Conservation (phyloP, 2,888 invertebrate species). For the Tiliacea aurago region DNA sequence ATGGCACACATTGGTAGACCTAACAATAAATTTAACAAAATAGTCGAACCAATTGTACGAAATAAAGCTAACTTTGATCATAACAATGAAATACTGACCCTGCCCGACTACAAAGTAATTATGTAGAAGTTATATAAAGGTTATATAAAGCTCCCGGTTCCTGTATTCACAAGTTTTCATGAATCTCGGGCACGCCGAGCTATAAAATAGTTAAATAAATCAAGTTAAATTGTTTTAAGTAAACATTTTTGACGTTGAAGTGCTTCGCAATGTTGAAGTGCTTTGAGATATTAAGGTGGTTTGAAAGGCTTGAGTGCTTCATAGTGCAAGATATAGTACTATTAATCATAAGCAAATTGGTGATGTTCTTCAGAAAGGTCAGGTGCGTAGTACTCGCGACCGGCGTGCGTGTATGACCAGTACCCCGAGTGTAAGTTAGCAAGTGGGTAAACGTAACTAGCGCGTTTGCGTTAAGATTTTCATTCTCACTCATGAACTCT, state of each 20-base stretch:
- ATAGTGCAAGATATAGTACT: slow-evolving; percentile 7
- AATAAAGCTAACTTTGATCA: slow-evolving; percentile 70
- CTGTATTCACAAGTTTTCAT: slow-evolving; percentile 61
- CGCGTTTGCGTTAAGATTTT: no score
- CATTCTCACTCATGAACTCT: no score
- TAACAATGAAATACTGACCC: slow-evolving; percentile 70
- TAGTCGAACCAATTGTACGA: slow-evolving; percentile 60
- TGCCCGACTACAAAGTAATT: slow-evolving; percentile 55
- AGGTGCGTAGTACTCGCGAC: no score
- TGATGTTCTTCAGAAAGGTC: no score
- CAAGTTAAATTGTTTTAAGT: slow-evolving; percentile 52
- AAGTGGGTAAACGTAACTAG: no score
- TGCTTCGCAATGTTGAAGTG: slow-evolving; percentile 21
- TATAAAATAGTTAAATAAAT: slow-evolving; percentile 60
- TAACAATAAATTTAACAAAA: slow-evolving; percentile 58
- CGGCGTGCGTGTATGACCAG: no score
- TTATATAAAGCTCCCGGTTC: slow-evolving; percentile 36
- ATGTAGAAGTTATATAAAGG: slow-evolving; percentile 45
- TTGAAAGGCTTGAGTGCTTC: slow-evolving; percentile 2
- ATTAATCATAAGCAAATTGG: no score
- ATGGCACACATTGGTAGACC: slow-evolving; percentile 58
- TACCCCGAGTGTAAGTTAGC: no score
- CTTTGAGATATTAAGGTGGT: slow-evolving; percentile 18
- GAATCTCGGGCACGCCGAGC: slow-evolving; percentile 49
- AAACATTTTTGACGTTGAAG: slow-evolving; percentile 41